A percentile compares a stretch with the other conserved stretches of the same genome.
Evolutionary conservation across 2,797 vertebrate genomes (phyloP).

Genomic region (Phrynocephalus vlangalii): DNA sequence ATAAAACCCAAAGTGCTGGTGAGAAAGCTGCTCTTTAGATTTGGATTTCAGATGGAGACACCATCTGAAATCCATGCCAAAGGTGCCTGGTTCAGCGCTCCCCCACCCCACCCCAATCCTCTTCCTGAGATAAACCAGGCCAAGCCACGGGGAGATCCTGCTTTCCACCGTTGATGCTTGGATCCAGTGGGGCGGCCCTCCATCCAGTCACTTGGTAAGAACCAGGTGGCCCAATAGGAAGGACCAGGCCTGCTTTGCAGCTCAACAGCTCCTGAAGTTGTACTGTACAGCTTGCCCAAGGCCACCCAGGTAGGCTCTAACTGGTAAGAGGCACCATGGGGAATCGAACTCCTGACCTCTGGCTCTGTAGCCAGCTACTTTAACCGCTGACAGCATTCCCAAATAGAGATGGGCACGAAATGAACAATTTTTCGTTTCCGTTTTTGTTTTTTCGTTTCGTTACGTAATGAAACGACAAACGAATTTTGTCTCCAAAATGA

Average conservation of each 20-base stretch:
- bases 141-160: neutral
- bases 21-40: neutral
- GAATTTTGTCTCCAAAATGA: too few species aligned
- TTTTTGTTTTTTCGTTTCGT: too few species aligned
- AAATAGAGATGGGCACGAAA: too few species aligned
- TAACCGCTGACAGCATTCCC: neutral
- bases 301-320: too few species aligned
- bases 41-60: neutral
- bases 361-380: too few species aligned
- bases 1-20: conserved; percentile 32
- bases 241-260: neutral
- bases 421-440: too few species aligned
- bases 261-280: neutral
- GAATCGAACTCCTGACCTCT: too few species aligned
- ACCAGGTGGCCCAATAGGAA: neutral
- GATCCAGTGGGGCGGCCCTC: too few species aligned
- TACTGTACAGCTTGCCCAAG: too few species aligned
- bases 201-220: neutral
- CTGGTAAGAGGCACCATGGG: too few species aligned
- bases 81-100: neutral
- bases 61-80: neutral
- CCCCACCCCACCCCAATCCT: too few species aligned
- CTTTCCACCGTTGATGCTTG: neutral
- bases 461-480: too few species aligned
- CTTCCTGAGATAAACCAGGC: neutral